phyloP scores from a whole-genome alignment of 92 coral and sea anemone species.

The Virgularia gustaviana region DNA sequence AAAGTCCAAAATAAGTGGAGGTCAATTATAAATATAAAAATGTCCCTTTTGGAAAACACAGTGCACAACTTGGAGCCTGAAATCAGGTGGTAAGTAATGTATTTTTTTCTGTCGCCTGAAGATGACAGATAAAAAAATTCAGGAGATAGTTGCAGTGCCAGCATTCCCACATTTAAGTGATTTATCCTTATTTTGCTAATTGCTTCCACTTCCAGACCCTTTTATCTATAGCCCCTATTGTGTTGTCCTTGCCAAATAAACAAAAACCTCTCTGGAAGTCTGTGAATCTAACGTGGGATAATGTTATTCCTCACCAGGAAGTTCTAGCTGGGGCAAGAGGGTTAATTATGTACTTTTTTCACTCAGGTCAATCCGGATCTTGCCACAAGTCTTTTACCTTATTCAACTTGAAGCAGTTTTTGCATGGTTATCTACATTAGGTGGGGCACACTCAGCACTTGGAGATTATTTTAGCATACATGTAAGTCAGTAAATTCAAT shows the following conservation, averaged over 20 bases:
- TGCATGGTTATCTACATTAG: constrained; percentile 97
- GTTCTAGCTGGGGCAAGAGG: neutral
- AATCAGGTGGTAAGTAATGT: constrained; percentile 18
- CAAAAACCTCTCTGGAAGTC: too few relatives aligned
- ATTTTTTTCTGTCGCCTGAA: neutral
- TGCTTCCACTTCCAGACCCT: too few relatives aligned
- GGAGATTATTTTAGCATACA: constrained; percentile 67
- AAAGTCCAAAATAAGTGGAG: neutral
- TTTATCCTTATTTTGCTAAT: too few relatives aligned
- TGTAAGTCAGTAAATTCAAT: constrained; percentile 40
- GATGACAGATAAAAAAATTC: too few relatives aligned
- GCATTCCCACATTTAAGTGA: too few relatives aligned
- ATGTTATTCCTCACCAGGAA: neutral
- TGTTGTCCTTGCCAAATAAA: too few relatives aligned
- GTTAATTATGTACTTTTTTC: neutral
- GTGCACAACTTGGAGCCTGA: constrained; percentile 28
- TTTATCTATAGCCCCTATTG: too few relatives aligned
- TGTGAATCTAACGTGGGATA: neutral
- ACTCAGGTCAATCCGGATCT: constrained; percentile 68
- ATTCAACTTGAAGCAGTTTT: constrained; percentile 70
- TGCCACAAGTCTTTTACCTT: constrained; percentile 55
- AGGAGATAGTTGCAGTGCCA: too few relatives aligned
- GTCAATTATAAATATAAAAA: neutral
- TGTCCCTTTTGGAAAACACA: neutral
- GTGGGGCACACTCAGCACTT: constrained; percentile 96